Evolutionary conservation across 37 sponge, comb jelly and placozoan species (phyloP), one percentile per base, ranked within the genome.

Genomic region (Hexactinellida sp.): DNA sequence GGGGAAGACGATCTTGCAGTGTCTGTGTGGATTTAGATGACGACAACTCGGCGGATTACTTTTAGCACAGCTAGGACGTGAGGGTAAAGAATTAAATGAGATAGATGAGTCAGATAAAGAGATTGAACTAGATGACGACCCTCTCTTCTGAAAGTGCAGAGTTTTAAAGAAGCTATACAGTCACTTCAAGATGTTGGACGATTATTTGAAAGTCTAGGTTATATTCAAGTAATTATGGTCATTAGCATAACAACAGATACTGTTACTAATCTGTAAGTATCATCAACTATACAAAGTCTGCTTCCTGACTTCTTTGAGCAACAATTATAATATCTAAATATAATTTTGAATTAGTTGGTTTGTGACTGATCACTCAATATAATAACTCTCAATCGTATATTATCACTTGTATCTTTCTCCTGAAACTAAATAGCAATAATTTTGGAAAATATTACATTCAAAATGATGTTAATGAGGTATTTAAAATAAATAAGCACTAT

Each of bases 141-240:
- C 76, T 63, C 30, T 63, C 76, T 28, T 63, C 76, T 63, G 13
- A 63, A 63, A 63, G 76, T 63, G 52, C 52, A 47, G 16, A 47
- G 52, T 47, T 19, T 47, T 47, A 47, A 47, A 47, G 52, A 47
- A 47, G 52, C 52, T 19, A 76, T 82, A n/a, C 23, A 25, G 37
- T 30, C 36, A 5, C 54, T 89, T n/a, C 82, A 86, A 82, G 86
- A 89, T 39, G 36, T 89, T 24, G 21, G 36, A 23, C 63, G 84
- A 36, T 90, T 87, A 86, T 38, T 90, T 41, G 86, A 86, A 82
- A 84, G 39, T 38, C 41, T 36, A 54, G 87, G 87, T 16, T 51
- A 82, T 85, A n/a, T 36, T 21, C 23, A 88, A 76, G 86, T 36
- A 51, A 24, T 51, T 24, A 21, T 83, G 28, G n/a, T 0, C 54